Evolutionary conservation across 2,797 vertebrate species (phyloP).

Genomic region (Melanotaenia maccullochi): DNA sequence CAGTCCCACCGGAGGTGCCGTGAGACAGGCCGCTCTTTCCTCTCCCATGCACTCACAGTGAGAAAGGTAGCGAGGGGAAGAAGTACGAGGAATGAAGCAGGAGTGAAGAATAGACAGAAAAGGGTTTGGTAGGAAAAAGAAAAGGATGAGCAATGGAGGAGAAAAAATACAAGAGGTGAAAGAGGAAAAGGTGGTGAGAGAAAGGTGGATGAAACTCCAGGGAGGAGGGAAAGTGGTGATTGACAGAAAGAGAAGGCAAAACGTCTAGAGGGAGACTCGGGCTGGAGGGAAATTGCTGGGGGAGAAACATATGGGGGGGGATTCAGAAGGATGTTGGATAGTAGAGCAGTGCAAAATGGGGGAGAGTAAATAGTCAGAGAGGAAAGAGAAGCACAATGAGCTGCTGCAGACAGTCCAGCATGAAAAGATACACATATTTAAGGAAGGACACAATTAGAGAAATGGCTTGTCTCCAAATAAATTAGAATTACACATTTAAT

Average conservation of each 20-base stretch:
- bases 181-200: constrained; percentile 27
- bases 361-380: constrained; percentile 11
- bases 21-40: constrained; percentile 44
- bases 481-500: constrained; percentile 78
- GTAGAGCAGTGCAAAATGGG: constrained; percentile 38
- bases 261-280: constrained; percentile 52
- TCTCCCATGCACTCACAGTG: constrained; percentile 26
- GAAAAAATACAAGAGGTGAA: constrained; percentile 39
- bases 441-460: constrained; percentile 67
- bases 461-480: constrained; percentile 72
- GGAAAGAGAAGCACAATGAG: constrained; percentile 24
- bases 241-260: constrained; percentile 62
- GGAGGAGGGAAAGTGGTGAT: constrained; percentile 50
- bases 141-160: constrained; percentile 28
- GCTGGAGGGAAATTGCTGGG: constrained; percentile 53
- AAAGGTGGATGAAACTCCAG: constrained; percentile 42
- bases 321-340: constrained; percentile 10
- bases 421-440: constrained; percentile 56
- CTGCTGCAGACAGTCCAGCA: constrained; percentile 36
- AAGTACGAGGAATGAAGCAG: constrained; percentile 18
- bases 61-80: constrained; percentile 33
- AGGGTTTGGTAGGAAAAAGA: constrained; percentile 8
- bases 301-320: constrained; percentile 30
- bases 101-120: constrained; percentile 27
- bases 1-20: constrained; percentile 61